These are phyloP conservation scores for Calidris pygmaea DNA, from an alignment of 2,113 vertebrate species.

Conservation along the genomic window DNA sequence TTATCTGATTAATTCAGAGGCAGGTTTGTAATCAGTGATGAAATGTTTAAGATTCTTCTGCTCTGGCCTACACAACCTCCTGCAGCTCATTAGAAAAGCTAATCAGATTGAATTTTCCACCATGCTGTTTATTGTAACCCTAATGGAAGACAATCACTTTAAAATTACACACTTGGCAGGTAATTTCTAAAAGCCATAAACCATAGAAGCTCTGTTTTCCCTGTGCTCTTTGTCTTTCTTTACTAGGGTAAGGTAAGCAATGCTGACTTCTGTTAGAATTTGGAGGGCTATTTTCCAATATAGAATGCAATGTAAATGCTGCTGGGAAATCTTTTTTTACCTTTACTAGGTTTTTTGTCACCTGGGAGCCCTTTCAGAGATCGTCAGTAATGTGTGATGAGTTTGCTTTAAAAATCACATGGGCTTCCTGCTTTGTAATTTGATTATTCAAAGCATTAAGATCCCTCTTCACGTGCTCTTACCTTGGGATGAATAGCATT, in stretches of 20 bases:
- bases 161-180: conserved; percentile 63
- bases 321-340: not conserved
- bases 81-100: conserved; percentile 66
- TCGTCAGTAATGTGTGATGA: not conserved
- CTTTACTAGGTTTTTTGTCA: not conserved
- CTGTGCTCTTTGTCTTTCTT: not conserved
- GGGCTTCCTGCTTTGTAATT: not conserved
- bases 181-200: conserved; percentile 55
- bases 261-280: not conserved
- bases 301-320: not conserved
- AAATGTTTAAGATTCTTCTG: conserved; percentile 61
- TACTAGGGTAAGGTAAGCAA: not conserved
- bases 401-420: not conserved
- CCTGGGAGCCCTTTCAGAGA: not conserved
- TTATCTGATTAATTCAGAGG: conserved; percentile 64
- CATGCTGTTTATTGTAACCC: conserved; percentile 61
- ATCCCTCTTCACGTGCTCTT: not conserved
- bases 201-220: not conserved
- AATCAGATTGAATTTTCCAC: conserved; percentile 65
- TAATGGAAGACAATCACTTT: conserved; percentile 65
- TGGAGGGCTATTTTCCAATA: not conserved
- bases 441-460: not conserved
- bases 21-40: conserved; percentile 56
- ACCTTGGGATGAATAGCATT: not conserved
- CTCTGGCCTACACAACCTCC: conserved; percentile 45